These are phyloP conservation scores for Marmota flaviventris DNA, from an alignment of 2,113 vertebrate species.

Conservation along the genomic window DNA sequence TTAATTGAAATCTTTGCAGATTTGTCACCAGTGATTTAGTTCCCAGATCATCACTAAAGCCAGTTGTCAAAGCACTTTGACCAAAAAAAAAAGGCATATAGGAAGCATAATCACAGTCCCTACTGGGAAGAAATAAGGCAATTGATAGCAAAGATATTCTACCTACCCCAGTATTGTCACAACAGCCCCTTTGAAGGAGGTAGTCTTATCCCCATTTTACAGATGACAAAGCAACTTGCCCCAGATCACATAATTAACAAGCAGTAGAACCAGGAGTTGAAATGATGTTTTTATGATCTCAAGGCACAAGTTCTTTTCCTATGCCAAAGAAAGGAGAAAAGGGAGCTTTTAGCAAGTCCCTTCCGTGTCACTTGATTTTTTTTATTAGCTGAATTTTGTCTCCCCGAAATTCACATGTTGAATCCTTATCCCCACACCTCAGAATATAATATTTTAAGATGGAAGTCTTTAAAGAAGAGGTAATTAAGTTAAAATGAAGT, in stretches of 20 bases:
- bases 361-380: neutral
- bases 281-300: neutral
- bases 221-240: neutral
- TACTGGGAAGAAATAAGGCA: conserved; percentile 1
- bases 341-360: neutral
- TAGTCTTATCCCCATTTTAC: neutral
- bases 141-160: neutral
- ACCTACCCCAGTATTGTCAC: neutral
- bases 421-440: neutral
- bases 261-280: neutral
- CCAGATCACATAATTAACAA: neutral
- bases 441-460: neutral
- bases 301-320: neutral
- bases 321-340: neutral
- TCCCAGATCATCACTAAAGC: neutral
- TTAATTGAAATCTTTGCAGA: conserved; percentile 19
- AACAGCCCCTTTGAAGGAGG: neutral
- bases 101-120: neutral
- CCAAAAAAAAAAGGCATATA: neutral
- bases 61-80: conserved; percentile 2
- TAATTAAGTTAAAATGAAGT: neutral
- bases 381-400: neutral
- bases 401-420: neutral
- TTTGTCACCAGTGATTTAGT: neutral
- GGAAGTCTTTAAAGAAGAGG: neutral